These are phyloP conservation scores for Alloscopus bannaensis DNA, from an alignment of 2,888 invertebrate genomes.

Conservation along the genomic window DNA sequence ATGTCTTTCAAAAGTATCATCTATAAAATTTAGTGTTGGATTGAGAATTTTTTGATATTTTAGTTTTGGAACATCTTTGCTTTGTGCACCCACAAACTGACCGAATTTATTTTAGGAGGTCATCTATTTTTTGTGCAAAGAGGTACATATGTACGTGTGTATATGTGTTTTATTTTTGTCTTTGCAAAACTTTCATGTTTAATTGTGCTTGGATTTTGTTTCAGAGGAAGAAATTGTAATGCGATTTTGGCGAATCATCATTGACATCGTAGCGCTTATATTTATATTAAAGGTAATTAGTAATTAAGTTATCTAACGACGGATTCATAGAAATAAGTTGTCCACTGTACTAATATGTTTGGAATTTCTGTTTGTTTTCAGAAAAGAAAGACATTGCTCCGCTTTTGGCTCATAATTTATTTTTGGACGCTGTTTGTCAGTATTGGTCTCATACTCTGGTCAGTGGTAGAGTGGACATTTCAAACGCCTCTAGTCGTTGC, in stretches of 20 bases:
- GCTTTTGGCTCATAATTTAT: slow-evolving; percentile 65
- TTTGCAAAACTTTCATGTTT: neutral
- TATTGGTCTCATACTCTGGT: slow-evolving; percentile 53
- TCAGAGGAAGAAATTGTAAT: slow-evolving; percentile 64
- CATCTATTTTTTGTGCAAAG: slow-evolving; percentile 55
- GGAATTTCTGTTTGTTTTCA: slow-evolving; percentile 37
- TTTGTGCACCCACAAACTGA: slow-evolving; percentile 52
- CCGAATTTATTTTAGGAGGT: slow-evolving; percentile 61
- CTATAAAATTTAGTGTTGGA: neutral
- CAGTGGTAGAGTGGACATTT: slow-evolving; percentile 56
- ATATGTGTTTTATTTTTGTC: too few species aligned
- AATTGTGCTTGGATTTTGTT: slow-evolving; percentile 2
- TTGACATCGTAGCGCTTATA: slow-evolving; percentile 41
- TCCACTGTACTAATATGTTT: neutral
- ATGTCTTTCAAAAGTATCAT: neutral
- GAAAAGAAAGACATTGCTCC: slow-evolving; percentile 58
- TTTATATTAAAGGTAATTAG: slow-evolving; percentile 56
- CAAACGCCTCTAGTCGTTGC: slow-evolving; percentile 55
- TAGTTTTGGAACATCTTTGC: slow-evolving; percentile 62
- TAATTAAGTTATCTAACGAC: neutral
- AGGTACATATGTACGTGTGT: too few species aligned
- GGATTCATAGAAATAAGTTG: neutral
- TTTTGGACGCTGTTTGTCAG: slow-evolving; percentile 64
- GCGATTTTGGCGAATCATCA: slow-evolving; percentile 60
- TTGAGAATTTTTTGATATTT: neutral